These are phyloP conservation scores for Ascidia mentula DNA, from an alignment of 23 tunicate genomes.

Conservation along the genomic window DNA sequence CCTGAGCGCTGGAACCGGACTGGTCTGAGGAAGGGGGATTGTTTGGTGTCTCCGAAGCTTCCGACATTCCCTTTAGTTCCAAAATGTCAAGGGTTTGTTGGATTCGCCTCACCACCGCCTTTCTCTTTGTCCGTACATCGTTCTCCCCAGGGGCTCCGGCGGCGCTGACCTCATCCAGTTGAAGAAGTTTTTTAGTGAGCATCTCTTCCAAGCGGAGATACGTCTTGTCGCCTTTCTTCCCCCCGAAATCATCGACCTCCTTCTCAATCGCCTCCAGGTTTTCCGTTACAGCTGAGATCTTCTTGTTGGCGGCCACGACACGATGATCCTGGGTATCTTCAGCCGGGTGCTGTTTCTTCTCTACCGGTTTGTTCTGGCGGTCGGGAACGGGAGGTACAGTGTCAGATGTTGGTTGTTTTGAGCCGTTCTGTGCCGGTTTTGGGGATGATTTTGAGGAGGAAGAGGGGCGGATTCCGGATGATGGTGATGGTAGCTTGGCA, in stretches of 20 bases:
- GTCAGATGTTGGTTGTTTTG: background rate
- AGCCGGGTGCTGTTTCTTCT: background rate
- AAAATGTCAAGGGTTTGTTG: conserved; percentile 82
- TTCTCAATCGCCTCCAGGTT: conserved; percentile 42
- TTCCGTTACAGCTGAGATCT: conserved; percentile 14
- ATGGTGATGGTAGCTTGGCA: background rate
- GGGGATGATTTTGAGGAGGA: background rate
- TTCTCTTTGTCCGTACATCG: conserved; percentile 48
- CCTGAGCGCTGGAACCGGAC: background rate
- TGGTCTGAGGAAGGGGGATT: background rate
- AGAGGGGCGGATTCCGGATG: background rate
- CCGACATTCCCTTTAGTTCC: conserved; percentile 52
- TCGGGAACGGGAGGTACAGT: background rate
- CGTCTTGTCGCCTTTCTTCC: conserved; percentile 33
- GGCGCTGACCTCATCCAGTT: conserved; percentile 58
- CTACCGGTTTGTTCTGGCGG: background rate
- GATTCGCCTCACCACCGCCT: conserved; percentile 55
- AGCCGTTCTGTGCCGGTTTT: background rate
- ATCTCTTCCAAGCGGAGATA: conserved; percentile 56
- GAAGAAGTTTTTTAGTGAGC: conserved; percentile 43
- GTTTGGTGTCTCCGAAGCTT: background rate
- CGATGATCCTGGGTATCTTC: conserved; percentile 21
- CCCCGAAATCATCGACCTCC: conserved; percentile 40
- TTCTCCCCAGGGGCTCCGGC: conserved; percentile 63
- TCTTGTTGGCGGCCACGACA: conserved; percentile 29